Evolutionary conservation across 2,888 invertebrate species (phyloP), one percentile per base, ranked within the genome.

Genomic region (Lithodes maja): DNA sequence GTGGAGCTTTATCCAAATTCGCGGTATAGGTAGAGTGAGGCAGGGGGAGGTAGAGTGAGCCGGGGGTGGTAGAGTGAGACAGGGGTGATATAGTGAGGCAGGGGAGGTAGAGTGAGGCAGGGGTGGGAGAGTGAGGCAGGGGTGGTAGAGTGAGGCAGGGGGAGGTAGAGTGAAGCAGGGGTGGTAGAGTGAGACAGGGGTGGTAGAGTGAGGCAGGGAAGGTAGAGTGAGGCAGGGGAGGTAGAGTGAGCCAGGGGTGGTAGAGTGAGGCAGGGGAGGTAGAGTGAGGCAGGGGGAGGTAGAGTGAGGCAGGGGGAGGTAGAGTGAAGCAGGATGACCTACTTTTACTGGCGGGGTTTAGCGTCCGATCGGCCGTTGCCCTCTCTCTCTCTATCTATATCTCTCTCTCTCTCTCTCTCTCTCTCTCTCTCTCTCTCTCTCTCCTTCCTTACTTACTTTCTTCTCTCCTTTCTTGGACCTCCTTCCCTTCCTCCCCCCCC

Each of bases 301-400:
- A 7, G 71, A 12, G 71, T 15, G 17, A 49, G 49, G 75, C 61
- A 61, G 61, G 61, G 61, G 61, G 3, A 12, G 3, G n/a, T 17
- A 7, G 71, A 3, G 9, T 15, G 12, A 17, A 3, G 12, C 82
- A 71, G 71, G 71, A 55, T 85, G 75, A 77, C 85, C 78, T 49
- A 77, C 85, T 85, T 78, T 83, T 78, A 33, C 78, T 68, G 49
- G 75, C 54, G 49, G 77, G 55, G 85, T 85, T 33, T 55, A 77
- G 55, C 78, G 77, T 85, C 85, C 71, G 69, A 50, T 2, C 71
- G 54, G 71, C 54, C 71, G 17, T 69, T 71, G 53, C 83, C 71
- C 54, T 68, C 9, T 80, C 80, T 7, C 53, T 33, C 17, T 15
- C 80, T 33, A 17, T 55, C 80, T 17, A 33, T 33, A 1, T 74